Conservation (phyloP, 2,888 invertebrate genomes). For the Oligia latruncula region DNA sequence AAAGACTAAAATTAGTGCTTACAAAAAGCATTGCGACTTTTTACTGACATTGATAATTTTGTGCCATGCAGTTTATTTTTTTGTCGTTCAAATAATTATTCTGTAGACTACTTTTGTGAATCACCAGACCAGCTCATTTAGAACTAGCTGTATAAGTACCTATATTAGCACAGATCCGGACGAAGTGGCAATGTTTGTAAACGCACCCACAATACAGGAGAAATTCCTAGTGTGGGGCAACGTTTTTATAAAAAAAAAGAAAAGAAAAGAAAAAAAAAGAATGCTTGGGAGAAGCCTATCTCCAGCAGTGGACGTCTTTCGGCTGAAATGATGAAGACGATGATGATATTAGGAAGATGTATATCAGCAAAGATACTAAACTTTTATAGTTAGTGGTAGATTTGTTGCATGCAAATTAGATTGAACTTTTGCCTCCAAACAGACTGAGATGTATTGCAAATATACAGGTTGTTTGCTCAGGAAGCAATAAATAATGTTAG, state of each 20-base stretch:
- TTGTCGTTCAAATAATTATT: constrained; percentile 1
- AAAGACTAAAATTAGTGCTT: not conserved
- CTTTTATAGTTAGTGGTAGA: not conserved
- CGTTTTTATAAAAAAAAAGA: too few species aligned
- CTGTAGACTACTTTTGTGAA: not conserved
- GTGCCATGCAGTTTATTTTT: not conserved
- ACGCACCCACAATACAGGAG: too few species aligned
- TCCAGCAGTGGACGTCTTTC: not conserved
- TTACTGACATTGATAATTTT: constrained; percentile 8
- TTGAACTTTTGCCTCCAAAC: constrained; percentile 27
- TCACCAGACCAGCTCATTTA: not conserved
- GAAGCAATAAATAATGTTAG: constrained; percentile 66
- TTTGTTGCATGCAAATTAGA: constrained; percentile 29
- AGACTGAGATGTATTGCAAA: constrained; percentile 54
- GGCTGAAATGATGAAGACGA: not conserved
- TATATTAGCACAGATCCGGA: not conserved
- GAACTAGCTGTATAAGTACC: not conserved
- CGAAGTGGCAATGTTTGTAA: too few species aligned
- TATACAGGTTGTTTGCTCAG: constrained; percentile 62
- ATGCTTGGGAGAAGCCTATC: not conserved
- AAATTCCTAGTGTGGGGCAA: too few species aligned
- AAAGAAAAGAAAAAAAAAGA: too few species aligned
- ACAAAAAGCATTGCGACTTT: not conserved
- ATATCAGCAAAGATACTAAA: not conserved
- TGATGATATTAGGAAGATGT: not conserved